phyloP scores from a whole-genome alignment of 2,113 vertebrate species.

The Psittacula cyanocephala region DNA sequence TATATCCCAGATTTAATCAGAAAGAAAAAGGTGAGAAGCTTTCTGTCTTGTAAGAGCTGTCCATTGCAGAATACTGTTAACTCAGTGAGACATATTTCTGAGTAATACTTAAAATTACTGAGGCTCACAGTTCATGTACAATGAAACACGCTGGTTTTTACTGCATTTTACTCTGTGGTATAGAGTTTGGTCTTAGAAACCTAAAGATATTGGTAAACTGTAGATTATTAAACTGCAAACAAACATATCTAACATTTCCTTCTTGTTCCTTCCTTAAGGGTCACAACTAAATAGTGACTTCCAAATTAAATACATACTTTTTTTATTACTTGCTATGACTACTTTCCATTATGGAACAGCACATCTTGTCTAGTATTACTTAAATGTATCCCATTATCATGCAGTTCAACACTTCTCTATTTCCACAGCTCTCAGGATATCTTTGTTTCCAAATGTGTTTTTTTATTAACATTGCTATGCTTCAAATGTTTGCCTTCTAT shows the following conservation, averaged over 20 bases:
- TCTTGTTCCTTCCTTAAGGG: background rate
- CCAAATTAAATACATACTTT: background rate
- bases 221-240: background rate
- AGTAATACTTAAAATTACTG: background rate
- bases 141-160: background rate
- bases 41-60: background rate
- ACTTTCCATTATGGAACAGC: background rate
- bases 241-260: background rate
- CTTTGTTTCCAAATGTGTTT: background rate
- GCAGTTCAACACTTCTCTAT: background rate
- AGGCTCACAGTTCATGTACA: background rate
- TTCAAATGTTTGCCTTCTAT: background rate
- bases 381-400: background rate
- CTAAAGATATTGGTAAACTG: background rate
- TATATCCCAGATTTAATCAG: background rate
- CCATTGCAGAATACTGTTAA: background rate
- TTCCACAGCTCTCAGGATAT: slow-evolving; percentile 12
- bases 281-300: background rate
- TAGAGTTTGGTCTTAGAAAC: background rate
- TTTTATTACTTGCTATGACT: background rate
- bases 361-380: background rate
- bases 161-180: background rate
- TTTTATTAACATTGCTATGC: background rate
- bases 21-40: background rate
- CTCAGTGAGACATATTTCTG: background rate